Conservation (phyloP, 35 echinoderm and acorn worm genomes). For the Apostichopus japonicus region DNA sequence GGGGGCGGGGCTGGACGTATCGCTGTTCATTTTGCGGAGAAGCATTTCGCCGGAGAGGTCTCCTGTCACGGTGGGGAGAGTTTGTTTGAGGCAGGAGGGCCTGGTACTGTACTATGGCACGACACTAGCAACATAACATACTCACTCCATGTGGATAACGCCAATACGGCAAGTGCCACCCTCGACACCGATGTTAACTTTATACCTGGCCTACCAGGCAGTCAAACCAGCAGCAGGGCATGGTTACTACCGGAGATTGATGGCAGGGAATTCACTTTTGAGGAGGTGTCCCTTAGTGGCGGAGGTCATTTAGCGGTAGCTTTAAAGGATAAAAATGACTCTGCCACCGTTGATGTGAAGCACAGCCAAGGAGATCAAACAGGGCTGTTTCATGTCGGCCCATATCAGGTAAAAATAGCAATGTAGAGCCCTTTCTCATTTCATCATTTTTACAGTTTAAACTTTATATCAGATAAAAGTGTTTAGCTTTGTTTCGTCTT, state of each 20-base stretch:
- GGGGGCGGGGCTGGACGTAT: conserved; percentile 82
- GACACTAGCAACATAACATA: conserved; percentile 23
- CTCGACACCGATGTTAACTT: background rate
- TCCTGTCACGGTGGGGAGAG: conserved; percentile 59
- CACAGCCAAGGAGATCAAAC: conserved; percentile 68
- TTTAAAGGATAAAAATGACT: conserved; percentile 32
- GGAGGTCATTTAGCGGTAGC: conserved; percentile 73
- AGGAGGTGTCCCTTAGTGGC: conserved; percentile 59
- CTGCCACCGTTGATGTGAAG: conserved; percentile 45
- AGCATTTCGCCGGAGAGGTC: conserved; percentile 47
- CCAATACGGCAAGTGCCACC: conserved; percentile 8
- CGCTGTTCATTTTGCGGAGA: conserved; percentile 59
- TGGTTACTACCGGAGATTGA: conserved; percentile 68
- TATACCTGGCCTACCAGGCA: conserved; percentile 15
- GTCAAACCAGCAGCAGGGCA: conserved; percentile 64
- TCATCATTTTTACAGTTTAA: no score
- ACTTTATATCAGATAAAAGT: no score
- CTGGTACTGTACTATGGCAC: conserved; percentile 75
- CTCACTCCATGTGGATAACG: conserved; percentile 67
- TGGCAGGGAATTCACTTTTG: conserved; percentile 43
- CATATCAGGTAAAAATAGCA: conserved; percentile 65
- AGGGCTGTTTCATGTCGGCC: conserved; percentile 81
- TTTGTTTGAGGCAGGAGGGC: conserved; percentile 72
- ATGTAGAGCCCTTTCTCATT: no score
- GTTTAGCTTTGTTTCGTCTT: no score